Evolutionary conservation across 1,140 invertebrate species (phyloP).

Genomic region (Drosophila melanica): DNA sequence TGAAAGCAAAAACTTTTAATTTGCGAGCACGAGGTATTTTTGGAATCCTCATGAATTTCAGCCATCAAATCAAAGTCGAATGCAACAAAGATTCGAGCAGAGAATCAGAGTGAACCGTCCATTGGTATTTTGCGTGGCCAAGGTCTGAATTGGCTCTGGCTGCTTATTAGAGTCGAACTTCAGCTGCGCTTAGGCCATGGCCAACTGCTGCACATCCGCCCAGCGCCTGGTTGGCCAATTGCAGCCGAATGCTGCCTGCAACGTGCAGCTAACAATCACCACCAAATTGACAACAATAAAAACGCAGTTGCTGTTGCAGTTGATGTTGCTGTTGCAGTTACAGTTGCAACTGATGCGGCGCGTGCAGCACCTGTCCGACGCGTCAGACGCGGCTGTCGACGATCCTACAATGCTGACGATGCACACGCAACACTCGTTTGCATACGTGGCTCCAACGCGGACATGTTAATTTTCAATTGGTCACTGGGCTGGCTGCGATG

Average conservation of each 20-base stretch:
- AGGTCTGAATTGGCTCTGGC: too few relatives aligned
- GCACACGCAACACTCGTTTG: constrained; percentile 46
- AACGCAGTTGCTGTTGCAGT: constrained; percentile 30
- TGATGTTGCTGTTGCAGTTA: constrained; percentile 34
- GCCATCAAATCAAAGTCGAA: too few relatives aligned
- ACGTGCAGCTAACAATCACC: constrained; percentile 55
- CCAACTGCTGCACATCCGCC: background rate
- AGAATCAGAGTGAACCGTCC: too few relatives aligned
- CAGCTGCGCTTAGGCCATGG: too few relatives aligned
- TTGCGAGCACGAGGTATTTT: too few relatives aligned
- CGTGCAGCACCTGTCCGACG: constrained; percentile 57
- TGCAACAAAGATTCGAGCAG: too few relatives aligned
- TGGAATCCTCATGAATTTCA: too few relatives aligned
- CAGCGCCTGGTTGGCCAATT: background rate
- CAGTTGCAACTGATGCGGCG: constrained; percentile 5
- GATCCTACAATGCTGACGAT: constrained; percentile 4
- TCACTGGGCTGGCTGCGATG: constrained; percentile 34
- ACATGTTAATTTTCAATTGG: constrained; percentile 82
- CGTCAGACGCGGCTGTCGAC: background rate
- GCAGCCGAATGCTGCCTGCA: constrained; percentile 11
- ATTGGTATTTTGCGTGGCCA: too few relatives aligned
- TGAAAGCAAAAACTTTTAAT: too few relatives aligned
- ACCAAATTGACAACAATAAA: constrained; percentile 78
- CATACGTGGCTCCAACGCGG: constrained; percentile 42
- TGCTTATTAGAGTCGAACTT: too few relatives aligned